phyloP scores from a whole-genome alignment of 2,113 vertebrate species.

The Callithrix jacchus region DNA sequence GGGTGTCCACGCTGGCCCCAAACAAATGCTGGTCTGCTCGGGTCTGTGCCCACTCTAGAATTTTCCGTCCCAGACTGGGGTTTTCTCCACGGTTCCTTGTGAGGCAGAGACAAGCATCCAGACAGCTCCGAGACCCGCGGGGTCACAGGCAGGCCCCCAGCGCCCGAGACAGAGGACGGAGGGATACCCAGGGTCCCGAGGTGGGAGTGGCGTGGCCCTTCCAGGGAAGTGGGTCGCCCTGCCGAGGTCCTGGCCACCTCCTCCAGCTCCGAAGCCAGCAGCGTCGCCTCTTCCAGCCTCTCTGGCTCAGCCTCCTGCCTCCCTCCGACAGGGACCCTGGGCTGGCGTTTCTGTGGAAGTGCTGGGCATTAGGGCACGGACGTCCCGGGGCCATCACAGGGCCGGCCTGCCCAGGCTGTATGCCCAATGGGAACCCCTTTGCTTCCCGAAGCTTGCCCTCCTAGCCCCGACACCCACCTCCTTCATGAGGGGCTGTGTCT shows the following conservation, averaged over 20 bases:
- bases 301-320: background rate
- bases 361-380: background rate
- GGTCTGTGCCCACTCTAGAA: background rate
- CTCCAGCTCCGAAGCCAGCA: background rate
- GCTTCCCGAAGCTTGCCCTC: accelerated
- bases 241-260: too few relatives aligned
- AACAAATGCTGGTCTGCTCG: background rate
- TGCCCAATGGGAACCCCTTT: background rate
- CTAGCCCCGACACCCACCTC: background rate
- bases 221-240: background rate
- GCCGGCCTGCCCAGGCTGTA: background rate
- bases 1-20: too few relatives aligned
- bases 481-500: too few relatives aligned
- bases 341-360: background rate
- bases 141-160: too few relatives aligned
- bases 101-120: background rate
- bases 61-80: background rate
- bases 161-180: background rate
- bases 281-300: background rate
- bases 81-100: background rate
- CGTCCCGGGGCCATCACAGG: accelerated
- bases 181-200: background rate
- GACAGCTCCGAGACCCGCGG: background rate
- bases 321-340: background rate
- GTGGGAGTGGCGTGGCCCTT: background rate